phyloP scores from a whole-genome alignment of 2,888 invertebrate species.

The Quadroppia sp. region DNA sequence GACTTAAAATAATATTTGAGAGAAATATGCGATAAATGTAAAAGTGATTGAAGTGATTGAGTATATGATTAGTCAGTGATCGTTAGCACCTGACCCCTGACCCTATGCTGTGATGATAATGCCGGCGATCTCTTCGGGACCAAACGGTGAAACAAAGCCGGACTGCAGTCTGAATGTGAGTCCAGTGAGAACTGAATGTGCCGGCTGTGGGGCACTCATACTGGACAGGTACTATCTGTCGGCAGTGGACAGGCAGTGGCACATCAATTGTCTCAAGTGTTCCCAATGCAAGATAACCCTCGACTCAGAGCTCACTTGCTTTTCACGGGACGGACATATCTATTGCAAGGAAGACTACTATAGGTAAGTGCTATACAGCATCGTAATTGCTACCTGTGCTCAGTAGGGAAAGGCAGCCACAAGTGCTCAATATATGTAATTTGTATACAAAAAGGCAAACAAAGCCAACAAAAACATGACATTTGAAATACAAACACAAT shows the following conservation, averaged over 20 bases:
- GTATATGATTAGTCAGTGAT: neutral
- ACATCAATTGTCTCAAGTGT: constrained; percentile 82
- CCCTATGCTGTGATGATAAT: constrained; percentile 39
- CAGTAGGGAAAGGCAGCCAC: neutral
- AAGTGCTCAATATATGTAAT: neutral
- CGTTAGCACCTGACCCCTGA: neutral
- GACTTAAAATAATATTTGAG: neutral
- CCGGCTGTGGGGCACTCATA: constrained; percentile 81
- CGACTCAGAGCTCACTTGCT: constrained; percentile 86
- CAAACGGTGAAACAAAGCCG: constrained; percentile 33
- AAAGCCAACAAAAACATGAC: no score
- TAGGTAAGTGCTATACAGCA: constrained; percentile 79
- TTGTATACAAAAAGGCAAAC: neutral
- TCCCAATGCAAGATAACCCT: constrained; percentile 81
- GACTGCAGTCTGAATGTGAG: constrained; percentile 12
- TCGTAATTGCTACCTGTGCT: neutral
- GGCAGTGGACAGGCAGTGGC: constrained; percentile 88
- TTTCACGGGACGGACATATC: constrained; percentile 84
- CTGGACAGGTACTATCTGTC: constrained; percentile 84
- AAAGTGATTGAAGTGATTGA: neutral
- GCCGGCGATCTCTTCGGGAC: constrained; percentile 37
- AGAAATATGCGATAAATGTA: neutral
- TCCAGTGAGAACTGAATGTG: constrained; percentile 60
- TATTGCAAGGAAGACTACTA: constrained; percentile 96
- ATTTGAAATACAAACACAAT: no score